Percentiles rank a stretch among this genome's conserved stretches.
Conservation (phyloP, 1,140 invertebrate species). For the Orchesella cincta region DNA sequence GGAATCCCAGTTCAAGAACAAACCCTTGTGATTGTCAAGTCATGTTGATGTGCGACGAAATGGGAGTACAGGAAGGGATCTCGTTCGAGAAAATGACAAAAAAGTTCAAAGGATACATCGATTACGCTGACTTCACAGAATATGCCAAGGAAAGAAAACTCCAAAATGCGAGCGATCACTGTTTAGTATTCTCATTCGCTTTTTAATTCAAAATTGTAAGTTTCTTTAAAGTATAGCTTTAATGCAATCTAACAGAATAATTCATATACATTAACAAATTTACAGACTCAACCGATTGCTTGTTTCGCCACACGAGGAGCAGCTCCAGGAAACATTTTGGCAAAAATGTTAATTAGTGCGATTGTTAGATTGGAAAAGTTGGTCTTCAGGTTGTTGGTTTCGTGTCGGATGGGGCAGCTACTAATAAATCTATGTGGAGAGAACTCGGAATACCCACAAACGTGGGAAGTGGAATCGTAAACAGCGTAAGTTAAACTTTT, state of each 20-base stretch:
- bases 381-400: slow-evolving; percentile 7
- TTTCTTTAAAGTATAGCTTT: background rate
- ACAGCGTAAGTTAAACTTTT: background rate
- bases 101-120: slow-evolving; percentile 26
- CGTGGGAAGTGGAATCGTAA: background rate
- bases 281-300: slow-evolving; percentile 29
- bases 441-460: background rate
- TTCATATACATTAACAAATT: background rate
- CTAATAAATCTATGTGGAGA: slow-evolving; percentile 26
- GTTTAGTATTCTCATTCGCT: slow-evolving; percentile 14
- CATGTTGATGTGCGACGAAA: slow-evolving; percentile 20
- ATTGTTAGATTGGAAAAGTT: background rate
- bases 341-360: background rate
- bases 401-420: slow-evolving; percentile 17
- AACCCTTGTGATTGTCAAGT: slow-evolving; percentile 3
- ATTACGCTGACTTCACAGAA: slow-evolving; percentile 6
- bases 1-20: background rate
- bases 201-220: slow-evolving; percentile 21
- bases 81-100: slow-evolving; percentile 15
- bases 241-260: background rate
- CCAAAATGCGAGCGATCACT: slow-evolving; percentile 20
- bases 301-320: slow-evolving; percentile 26
- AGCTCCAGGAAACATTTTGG: background rate
- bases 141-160: background rate
- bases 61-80: slow-evolving; percentile 19